Evolutionary conservation across 2,113 vertebrate genomes (phyloP).

Genomic region (Atrichornis clamosus): DNA sequence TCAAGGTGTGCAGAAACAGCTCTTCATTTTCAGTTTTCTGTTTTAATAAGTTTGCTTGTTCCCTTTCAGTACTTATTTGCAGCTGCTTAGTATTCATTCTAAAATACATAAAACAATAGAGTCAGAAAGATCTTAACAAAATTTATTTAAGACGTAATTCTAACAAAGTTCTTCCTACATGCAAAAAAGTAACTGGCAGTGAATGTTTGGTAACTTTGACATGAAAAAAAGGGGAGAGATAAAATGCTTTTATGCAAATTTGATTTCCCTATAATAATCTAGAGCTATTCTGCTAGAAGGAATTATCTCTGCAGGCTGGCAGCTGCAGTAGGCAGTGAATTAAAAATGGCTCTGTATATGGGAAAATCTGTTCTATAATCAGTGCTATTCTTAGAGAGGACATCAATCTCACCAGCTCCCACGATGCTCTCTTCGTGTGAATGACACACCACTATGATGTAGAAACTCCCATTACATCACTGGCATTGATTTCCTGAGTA

Average conservation of each 20-base stretch:
- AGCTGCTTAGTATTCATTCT: neutral
- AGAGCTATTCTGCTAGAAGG: slow-evolving; percentile 81
- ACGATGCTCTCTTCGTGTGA: slow-evolving; percentile 62
- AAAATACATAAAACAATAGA: neutral
- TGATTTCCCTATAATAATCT: slow-evolving; percentile 86
- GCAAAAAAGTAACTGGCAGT: slow-evolving; percentile 60
- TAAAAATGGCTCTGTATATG: slow-evolving; percentile 85
- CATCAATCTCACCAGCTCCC: slow-evolving; percentile 76
- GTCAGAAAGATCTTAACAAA: neutral
- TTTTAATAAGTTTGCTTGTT: neutral
- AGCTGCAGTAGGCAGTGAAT: slow-evolving; percentile 84
- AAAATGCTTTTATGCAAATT: slow-evolving; percentile 82
- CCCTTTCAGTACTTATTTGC: neutral
- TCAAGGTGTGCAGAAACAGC: neutral
- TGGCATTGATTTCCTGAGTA: slow-evolving; percentile 23
- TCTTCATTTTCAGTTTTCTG: neutral
- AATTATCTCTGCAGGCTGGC: slow-evolving; percentile 82
- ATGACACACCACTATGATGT: slow-evolving; percentile 74
- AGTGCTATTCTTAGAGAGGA: slow-evolving; percentile 81
- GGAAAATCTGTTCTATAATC: slow-evolving; percentile 83
- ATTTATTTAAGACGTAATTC: slow-evolving; percentile 2
- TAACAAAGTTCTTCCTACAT: slow-evolving; percentile 47
- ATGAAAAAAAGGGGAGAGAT: slow-evolving; percentile 54
- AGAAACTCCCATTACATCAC: slow-evolving; percentile 78
- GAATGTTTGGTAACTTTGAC: slow-evolving; percentile 75